These are phyloP conservation scores for Dysmachus trigonus DNA, from an alignment of 2,888 invertebrate genomes.

Conservation along the genomic window DNA sequence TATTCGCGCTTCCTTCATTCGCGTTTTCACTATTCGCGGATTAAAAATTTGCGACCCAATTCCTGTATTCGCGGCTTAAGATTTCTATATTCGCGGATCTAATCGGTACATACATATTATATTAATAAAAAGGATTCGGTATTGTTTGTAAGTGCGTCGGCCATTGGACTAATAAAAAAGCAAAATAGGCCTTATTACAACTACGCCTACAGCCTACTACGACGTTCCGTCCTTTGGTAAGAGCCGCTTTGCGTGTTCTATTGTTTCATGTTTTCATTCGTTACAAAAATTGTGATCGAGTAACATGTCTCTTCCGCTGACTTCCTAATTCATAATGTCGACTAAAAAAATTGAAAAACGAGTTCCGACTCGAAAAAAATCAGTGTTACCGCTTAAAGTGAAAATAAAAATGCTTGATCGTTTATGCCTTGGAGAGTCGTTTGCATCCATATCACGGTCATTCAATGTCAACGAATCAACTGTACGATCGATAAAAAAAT, in stretches of 20 bases:
- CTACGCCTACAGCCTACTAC: neutral
- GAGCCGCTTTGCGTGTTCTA: neutral
- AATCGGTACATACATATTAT: neutral
- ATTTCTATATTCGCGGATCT: too few species aligned
- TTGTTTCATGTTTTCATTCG: neutral
- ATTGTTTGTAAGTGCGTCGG: neutral
- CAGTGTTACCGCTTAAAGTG: too few species aligned
- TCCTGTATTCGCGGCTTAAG: too few species aligned
- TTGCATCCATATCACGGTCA: constrained; percentile 37
- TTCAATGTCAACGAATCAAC: constrained; percentile 49
- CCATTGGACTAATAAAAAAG: neutral
- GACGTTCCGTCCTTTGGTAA: neutral
- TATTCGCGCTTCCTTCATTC: neutral
- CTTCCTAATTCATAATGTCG: too few species aligned
- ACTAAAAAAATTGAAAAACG: too few species aligned
- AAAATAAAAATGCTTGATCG: constrained; percentile 44
- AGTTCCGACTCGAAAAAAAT: too few species aligned
- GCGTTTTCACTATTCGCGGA: too few species aligned
- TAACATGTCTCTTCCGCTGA: neutral
- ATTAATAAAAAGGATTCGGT: neutral
- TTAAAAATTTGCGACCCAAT: too few species aligned
- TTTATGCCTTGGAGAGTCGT: constrained; percentile 30
- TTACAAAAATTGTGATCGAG: neutral
- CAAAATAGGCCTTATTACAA: neutral
- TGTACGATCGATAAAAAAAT: constrained; percentile 46